Percentiles rank a stretch among this genome's conserved stretches.
These are phyloP conservation scores for Orthosia cruda DNA, from an alignment of 2,888 invertebrate genomes.

Conservation along the genomic window DNA sequence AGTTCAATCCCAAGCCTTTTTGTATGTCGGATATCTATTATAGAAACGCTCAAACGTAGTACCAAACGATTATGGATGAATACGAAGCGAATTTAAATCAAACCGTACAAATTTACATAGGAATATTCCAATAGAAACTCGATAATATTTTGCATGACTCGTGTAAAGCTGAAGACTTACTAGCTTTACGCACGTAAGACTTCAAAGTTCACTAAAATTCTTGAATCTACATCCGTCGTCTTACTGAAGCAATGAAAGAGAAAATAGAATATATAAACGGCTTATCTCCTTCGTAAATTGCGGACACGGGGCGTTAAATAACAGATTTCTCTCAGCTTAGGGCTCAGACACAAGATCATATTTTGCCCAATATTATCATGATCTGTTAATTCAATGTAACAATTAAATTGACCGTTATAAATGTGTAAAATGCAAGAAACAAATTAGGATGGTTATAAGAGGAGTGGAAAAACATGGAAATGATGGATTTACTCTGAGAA, in stretches of 20 bases:
- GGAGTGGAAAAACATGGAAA: no score
- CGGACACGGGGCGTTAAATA: slow-evolving; percentile 59
- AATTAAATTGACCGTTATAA: no score
- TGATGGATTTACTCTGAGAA: no score
- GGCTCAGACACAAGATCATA: slow-evolving; percentile 35
- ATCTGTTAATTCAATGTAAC: not conserved
- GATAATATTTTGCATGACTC: slow-evolving; percentile 2
- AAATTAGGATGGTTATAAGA: no score
- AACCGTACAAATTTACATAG: not conserved
- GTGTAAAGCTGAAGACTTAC: slow-evolving; percentile 9
- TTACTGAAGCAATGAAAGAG: slow-evolving; percentile 54
- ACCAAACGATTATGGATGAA: not conserved
- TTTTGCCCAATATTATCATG: slow-evolving; percentile 10
- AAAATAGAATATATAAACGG: slow-evolving; percentile 59
- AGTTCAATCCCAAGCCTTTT: no score
- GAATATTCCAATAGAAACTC: slow-evolving; percentile 6
- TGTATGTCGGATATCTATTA: no score
- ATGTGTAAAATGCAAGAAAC: no score
- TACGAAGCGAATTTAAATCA: not conserved
- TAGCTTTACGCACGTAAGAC: slow-evolving; percentile 17
- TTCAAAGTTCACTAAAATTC: slow-evolving; percentile 31
- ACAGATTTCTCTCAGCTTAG: slow-evolving; percentile 60
- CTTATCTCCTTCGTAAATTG: slow-evolving; percentile 62
- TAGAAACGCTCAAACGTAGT: not conserved
- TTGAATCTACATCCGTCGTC: slow-evolving; percentile 28